Conservation (phyloP, 2,888 invertebrate species). For the Pyrochroa serraticornis region DNA sequence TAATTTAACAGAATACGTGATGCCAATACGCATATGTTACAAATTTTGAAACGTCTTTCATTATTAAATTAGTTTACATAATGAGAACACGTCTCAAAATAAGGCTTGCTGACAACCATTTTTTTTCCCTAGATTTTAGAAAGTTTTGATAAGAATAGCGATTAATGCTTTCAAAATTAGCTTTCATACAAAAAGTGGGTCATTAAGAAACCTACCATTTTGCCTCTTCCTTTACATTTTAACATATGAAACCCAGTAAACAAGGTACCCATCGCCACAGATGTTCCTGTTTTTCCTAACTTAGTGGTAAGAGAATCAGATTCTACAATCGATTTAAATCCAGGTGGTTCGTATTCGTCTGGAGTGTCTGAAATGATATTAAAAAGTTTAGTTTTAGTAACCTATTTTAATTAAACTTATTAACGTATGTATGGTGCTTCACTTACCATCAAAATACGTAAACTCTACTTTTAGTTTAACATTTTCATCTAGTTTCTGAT, state of each 20-base stretch:
- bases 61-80: too few relatives aligned
- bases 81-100: too few relatives aligned
- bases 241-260: slow-evolving; percentile 17
- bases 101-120: not conserved
- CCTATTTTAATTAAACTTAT: too few relatives aligned
- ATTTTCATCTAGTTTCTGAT: slow-evolving; percentile 2
- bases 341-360: slow-evolving; percentile 17
- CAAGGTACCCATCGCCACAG: slow-evolving; percentile 5
- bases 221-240: slow-evolving; percentile 13
- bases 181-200: too few relatives aligned
- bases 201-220: too few relatives aligned
- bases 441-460: slow-evolving; percentile 15
- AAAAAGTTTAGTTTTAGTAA: not conserved
- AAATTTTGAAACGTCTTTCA: too few relatives aligned
- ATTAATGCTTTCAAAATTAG: too few relatives aligned
- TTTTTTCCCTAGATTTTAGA: not conserved
- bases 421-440: not conserved
- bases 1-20: too few relatives aligned
- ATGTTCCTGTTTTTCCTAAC: slow-evolving; percentile 4
- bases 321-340: slow-evolving; percentile 1
- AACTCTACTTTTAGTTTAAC: slow-evolving; percentile 9
- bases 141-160: too few relatives aligned
- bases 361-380: slow-evolving; percentile 17
- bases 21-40: too few relatives aligned
- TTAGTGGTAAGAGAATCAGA: slow-evolving; percentile 4